Evolutionary conservation across 53 echinoderm and acorn worm species (phyloP), one percentile per base, ranked within the genome.

Genomic region (Temnopleurus reevesii): DNA sequence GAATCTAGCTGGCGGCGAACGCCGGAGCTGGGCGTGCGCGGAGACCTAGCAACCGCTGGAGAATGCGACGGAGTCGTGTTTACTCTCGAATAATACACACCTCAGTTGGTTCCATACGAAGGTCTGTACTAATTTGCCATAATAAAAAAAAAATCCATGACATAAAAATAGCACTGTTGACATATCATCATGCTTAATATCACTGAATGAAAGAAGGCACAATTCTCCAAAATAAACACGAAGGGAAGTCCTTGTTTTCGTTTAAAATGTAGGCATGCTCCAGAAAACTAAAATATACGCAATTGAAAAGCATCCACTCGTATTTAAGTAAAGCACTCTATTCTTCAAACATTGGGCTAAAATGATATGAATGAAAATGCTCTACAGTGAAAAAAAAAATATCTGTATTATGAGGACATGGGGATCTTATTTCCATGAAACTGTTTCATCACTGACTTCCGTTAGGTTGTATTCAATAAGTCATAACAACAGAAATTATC

Each of bases 121-220:
- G 21, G 19, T 21, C n/a, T n/a, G n/a, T n/a, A 38, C 9, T 71
- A 71, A 36, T 41, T 71, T 7, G 15, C 46, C 49, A 46, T 49
- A 15, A 41, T 79, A 46, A 46, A 59, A 49, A 49, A 51, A 51
- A 15, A 51, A 15, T 19, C 79, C 38, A 77, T 25, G 77, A 47
- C 21, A 79, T 47, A 77, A 30, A 55, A 83, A 83, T 30, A 83
- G 3, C 86, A 12, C 6, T 85, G 24, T 85, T 85, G 59, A 44
- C 86, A 43, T 46, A 85, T 66, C 66, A 85, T 66, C 30, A 87
- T 71, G 88, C 66, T 49, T 87, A 46, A 87, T 85, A 66, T 87
- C 65, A 87, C 71, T 49, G 30, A 49, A 33, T 87, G 51, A 87
- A 87, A 66, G 88, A 33, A 49, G 31, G 65, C 71, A 87, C 71